Evolutionary conservation across 2,113 vertebrate species (phyloP), one percentile per base, ranked within the genome.

Genomic region (Labeo catla): DNA sequence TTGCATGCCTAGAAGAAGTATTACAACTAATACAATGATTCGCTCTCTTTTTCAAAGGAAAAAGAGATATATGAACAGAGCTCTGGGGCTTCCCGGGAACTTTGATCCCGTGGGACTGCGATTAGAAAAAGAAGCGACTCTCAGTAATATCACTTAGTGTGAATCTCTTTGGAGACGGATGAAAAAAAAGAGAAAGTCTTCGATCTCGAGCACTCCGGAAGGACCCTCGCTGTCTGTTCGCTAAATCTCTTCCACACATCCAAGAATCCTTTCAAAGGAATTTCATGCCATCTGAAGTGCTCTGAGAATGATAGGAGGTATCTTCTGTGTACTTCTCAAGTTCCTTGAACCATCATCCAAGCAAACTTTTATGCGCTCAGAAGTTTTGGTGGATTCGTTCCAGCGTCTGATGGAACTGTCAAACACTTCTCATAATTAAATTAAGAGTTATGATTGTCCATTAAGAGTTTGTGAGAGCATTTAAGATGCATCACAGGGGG

Each of bases 121-220:
- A 83, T 59, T 73, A 57, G 43, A 81, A 81, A 81, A 66, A 63
- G 36, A 63, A 79, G 49, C 49, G 21, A 72, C 66, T 83, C 65
- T 72, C 10, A 43, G 81, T 73, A 73, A 83, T 57, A 72, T 83
- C 36, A 83, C 66, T 83, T 83, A 83, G 81, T 83, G 66, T 73
- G 52, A 73, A 73, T 66, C 21, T 73, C 36, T 83, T 57, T 73
- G 68, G 50, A 72, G 66, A 73, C 4, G 36, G 21, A 83, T 57
- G 13, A 45, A 83, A 43, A 72, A 23, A 65, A 8, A 43, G 8
- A 59, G 43, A 52, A 73, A 73, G 21, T n/a, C 66, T 72, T 73
- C 66, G 6, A 73, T 83, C 81, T 73, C 6, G 36, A 80, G 21
- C 36, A 15, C 57, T 80, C 52, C 77, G 36, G 66, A 83, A 83